Evolutionary conservation across 2,888 invertebrate species (phyloP).

Genomic region (Aricia artaxerxes): DNA sequence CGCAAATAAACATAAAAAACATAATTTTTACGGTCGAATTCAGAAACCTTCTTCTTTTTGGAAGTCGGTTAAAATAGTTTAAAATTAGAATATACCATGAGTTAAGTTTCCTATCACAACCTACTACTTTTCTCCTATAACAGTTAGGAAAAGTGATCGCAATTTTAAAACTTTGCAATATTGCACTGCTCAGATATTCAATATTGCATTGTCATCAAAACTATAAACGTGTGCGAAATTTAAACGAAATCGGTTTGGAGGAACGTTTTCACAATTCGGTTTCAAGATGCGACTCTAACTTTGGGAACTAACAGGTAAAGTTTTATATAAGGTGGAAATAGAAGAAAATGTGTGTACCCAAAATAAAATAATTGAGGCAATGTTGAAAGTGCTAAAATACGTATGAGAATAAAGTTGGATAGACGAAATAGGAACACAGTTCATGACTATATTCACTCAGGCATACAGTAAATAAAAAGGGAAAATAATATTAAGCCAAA

Average conservation of each 20-base stretch:
- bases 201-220: conserved; percentile 25
- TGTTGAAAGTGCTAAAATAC: background rate
- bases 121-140: background rate
- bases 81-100: background rate
- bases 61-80: background rate
- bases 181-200: conserved; percentile 12
- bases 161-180: conserved; percentile 23
- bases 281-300: conserved; percentile 10
- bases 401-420: background rate
- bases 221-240: conserved; percentile 20
- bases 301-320: background rate
- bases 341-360: background rate
- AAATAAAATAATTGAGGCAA: background rate
- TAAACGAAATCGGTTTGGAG: conserved; percentile 12
- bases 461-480: conserved; percentile 44
- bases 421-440: background rate
- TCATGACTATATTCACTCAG: conserved; percentile 32
- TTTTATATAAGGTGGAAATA: conserved; percentile 14
- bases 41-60: no score
- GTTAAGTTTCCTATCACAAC: background rate
- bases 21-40: no score
- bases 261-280: conserved; percentile 19
- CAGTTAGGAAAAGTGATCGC: conserved; percentile 1
- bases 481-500: conserved; percentile 56
- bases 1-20: no score